These are phyloP conservation scores for Lamellibrachia satsuma DNA, from an alignment of 2,888 invertebrate genomes.

Conservation along the genomic window DNA sequence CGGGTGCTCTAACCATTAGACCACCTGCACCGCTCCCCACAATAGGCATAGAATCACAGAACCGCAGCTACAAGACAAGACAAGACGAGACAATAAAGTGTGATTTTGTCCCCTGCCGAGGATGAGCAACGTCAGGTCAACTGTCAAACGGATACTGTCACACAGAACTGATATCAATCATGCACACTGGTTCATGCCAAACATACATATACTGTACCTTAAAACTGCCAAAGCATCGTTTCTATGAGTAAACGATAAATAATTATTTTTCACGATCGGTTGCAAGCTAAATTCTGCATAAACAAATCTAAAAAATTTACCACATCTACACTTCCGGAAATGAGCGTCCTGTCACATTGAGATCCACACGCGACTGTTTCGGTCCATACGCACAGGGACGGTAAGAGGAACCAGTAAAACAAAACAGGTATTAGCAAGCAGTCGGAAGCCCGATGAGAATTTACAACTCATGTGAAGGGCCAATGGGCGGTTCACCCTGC, in stretches of 20 bases:
- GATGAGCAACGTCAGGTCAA: not conserved
- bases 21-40: no score
- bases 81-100: no score
- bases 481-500: no score
- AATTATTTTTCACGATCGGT: not conserved
- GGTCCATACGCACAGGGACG: not conserved
- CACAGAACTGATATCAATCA: not conserved
- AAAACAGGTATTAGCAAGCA: no score
- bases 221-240: not conserved
- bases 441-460: no score
- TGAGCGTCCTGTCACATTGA: conserved; percentile 17
- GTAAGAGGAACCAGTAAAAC: not conserved
- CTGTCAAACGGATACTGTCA: not conserved
- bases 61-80: no score
- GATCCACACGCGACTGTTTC: conserved; percentile 2
- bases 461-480: no score
- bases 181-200: not conserved
- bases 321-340: conserved; percentile 7
- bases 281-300: not conserved
- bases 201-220: not conserved
- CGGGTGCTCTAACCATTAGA: no score
- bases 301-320: not conserved
- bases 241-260: not conserved
- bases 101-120: not conserved
- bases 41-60: no score